Evolutionary conservation across 2,797 vertebrate species (phyloP), one percentile per base, ranked within the genome.

Genomic region (Atherinosoma microstoma): DNA sequence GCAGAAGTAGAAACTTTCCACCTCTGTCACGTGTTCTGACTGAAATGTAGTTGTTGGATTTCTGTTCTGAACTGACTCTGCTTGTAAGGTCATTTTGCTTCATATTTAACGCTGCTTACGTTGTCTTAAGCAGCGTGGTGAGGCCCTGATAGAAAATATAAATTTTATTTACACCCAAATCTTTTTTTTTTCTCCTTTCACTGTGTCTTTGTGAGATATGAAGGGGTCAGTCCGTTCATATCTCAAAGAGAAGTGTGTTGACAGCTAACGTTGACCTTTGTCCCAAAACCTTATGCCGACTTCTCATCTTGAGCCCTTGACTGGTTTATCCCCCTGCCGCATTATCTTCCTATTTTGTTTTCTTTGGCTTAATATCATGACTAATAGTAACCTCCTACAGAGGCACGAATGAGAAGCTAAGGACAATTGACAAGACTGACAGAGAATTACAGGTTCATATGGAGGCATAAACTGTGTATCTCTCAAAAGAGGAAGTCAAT

Each of bases 271-370:
- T 36, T 78, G 29, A 73, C 64, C 73, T 83, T 36, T 69, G 72
- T 64, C 60, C 67, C 20, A 35, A 30, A 82, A 58, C 12, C 27
- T 16, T 6, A 60, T n/a, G 12, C 40, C 18, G 30, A 3, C 0
- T 0, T 38, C 64, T 78, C 78, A 79, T 82, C 78, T 80, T 0
- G 1, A 61, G 47, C 47, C 61, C 71, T 70, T 69, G 60, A 62
- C 63, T 60, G 24, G 32, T 11, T 18, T 11, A 35, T 62, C 64
- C 22, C 51, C 45, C n/a, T 42, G 51, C 27, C 29, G 2, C 24
- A 1, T 56, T 75, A 58, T 72, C 61, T 72, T n/a, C 58, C 68
- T 29, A 58, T 56, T 59, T 22, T 76, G 30, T 73, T 78, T 57
- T 36, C 45, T 18, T 27, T 61, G 56, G 22, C 13, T 45, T 38